Evolutionary conservation across 2,797 vertebrate species (phyloP), one percentile per base, ranked within the genome.

Genomic region (Helicolenus hilgendorfi): DNA sequence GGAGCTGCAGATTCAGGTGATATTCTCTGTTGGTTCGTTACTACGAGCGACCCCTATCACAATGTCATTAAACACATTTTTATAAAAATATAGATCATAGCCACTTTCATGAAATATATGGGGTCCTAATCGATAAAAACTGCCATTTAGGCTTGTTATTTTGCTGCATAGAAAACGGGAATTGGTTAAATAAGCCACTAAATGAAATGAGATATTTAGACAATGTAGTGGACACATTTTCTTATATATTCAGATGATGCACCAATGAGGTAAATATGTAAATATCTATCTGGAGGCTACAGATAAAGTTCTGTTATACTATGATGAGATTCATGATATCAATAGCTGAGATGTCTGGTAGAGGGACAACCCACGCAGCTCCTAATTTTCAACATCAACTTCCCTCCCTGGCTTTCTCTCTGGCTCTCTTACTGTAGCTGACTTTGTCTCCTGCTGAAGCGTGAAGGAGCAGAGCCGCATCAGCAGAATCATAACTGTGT

Each of bases 401-500:
- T 62, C 20, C 24, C n/a, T 1, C 27, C 67, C 49, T 11, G n/a
- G 18, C 9, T 60, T n/a, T 41, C 58, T 56, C 22, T 79, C 45
- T 55, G 18, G 14, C 24, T 64, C 26, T 81, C n/a, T 55, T 33
- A 5, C 73, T 38, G 29, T 10, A 77, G 74, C 67, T 49, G 56
- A 68, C 29, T 26, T 2, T 20, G 15, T 59, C 11, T 79, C 59
- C 36, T 33, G 45, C 74, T 75, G 45, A 69, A 41, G 78, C 64
- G 68, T 67, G 59, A 49, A 58, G 68, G 49, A 77, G 36, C 33
- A n/a, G 38, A 22, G 27, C 71, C 59, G 7, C 72, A 56, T 86
- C 62, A 53, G 73, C 88, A 88, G 15, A 74, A 85, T 79, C 27
- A 10, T n/a, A 87, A 78, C 55, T 81, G 84, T 85, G 83, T 80